Evolutionary conservation across 2,888 invertebrate genomes (phyloP).

Genomic region (Hybos culiciformis): DNA sequence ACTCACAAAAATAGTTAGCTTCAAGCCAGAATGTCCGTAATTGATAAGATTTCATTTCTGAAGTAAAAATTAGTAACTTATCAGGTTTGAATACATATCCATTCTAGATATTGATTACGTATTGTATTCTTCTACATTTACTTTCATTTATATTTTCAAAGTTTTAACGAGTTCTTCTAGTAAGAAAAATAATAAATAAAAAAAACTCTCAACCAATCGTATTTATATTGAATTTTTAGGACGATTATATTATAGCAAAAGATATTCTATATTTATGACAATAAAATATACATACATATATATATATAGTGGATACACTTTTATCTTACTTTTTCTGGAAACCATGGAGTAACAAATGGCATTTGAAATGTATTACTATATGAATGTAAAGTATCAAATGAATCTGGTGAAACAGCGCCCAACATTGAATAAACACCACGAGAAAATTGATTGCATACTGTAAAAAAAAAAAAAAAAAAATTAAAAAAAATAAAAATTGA

Average conservation of each 20-base stretch:
- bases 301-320: too few species aligned
- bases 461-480: conserved; percentile 17
- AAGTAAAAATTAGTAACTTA: too few species aligned
- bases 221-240: background rate
- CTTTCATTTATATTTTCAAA: too few species aligned
- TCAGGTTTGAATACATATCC: too few species aligned
- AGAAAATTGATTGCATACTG: conserved; percentile 84
- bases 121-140: too few species aligned
- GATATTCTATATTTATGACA: background rate
- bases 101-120: too few species aligned
- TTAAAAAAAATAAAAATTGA: conserved; percentile 1
- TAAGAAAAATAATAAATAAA: too few species aligned
- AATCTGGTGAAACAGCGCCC: conserved; percentile 82
- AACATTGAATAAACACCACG: conserved; percentile 81
- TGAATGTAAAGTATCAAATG: conserved; percentile 87
- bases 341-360: conserved; percentile 90
- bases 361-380: conserved; percentile 92
- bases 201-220: background rate
- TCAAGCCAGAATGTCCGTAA: too few species aligned
- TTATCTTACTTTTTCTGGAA: conserved; percentile 70
- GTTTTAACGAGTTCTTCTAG: too few species aligned
- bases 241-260: conserved; percentile 19
- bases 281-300: too few species aligned
- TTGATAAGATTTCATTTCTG: too few species aligned
- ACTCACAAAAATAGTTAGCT: too few species aligned